A percentile compares a stretch with the other conserved stretches of the same genome.
These are phyloP conservation scores for Hyla sarda DNA, from an alignment of 2,113 vertebrate genomes.

Conservation along the genomic window DNA sequence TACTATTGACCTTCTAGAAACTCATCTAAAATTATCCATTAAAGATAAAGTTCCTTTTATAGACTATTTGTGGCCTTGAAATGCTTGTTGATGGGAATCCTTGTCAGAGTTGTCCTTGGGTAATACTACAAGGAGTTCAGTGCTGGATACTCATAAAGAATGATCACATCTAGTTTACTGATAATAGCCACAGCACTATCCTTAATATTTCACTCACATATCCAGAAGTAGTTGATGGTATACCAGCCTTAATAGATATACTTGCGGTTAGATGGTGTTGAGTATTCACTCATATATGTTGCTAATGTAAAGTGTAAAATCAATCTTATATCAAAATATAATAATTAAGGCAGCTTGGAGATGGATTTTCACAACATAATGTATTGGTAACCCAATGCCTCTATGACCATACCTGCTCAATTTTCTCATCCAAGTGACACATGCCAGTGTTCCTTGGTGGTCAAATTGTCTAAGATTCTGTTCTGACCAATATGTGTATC, in stretches of 20 bases:
- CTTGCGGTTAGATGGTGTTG: background rate
- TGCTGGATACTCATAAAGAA: constrained; percentile 2
- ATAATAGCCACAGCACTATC: background rate
- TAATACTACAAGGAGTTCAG: background rate
- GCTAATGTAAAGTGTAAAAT: too few relatives aligned
- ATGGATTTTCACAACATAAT: too few relatives aligned
- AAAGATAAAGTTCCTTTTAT: background rate
- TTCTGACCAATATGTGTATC: too few relatives aligned
- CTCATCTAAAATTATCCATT: background rate
- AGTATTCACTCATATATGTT: background rate
- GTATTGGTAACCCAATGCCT: too few relatives aligned
- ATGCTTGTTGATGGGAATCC: background rate
- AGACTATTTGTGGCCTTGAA: constrained; percentile 10
- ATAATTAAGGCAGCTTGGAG: too few relatives aligned
- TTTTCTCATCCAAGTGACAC: too few relatives aligned
- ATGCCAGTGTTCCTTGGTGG: too few relatives aligned
- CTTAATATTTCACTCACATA: background rate
- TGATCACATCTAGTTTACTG: background rate
- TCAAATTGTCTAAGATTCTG: too few relatives aligned
- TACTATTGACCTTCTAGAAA: background rate
- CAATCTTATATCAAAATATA: too few relatives aligned
- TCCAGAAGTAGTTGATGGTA: background rate
- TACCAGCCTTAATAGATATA: background rate
- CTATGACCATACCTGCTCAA: too few relatives aligned
- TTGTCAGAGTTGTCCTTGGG: background rate